phyloP scores from a whole-genome alignment of 2,797 vertebrate species.

The Borostomias antarcticus region DNA sequence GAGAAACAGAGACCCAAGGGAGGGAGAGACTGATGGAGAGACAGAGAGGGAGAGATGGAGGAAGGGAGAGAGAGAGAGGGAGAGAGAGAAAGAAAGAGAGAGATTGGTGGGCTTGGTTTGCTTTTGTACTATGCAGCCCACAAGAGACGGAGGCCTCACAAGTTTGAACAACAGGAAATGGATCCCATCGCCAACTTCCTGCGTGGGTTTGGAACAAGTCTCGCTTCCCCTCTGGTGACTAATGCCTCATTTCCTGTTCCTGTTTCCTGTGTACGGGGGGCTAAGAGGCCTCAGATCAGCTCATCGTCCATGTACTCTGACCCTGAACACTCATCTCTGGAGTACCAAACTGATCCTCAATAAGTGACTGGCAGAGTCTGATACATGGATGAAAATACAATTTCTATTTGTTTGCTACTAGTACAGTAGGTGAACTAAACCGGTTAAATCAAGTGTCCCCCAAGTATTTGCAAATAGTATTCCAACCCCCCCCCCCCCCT shows the following conservation, averaged over 20 bases:
- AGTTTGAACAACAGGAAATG: conserved; percentile 66
- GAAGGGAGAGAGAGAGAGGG: neutral
- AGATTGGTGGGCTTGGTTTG: no score
- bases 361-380: neutral
- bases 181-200: conserved; percentile 54
- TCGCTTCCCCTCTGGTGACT: conserved; percentile 46
- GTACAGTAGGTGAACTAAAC: neutral
- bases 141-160: conserved; percentile 17
- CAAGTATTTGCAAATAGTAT: no score
- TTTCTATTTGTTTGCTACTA: neutral
- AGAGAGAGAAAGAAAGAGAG: no score
- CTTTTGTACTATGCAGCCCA: no score
- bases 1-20: no score
- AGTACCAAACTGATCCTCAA: neutral
- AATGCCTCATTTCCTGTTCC: conserved; percentile 61
- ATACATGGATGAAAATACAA: neutral
- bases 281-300: conserved; percentile 25
- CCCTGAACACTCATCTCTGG: neutral
- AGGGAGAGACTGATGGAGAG: no score
- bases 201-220: conserved; percentile 12
- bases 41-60: neutral
- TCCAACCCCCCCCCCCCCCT: no score
- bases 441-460: no score
- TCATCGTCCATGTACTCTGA: neutral
- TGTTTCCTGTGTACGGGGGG: conserved; percentile 48